Evolutionary conservation across 2,888 invertebrate species (phyloP).

Genomic region (Parnassius apollo): DNA sequence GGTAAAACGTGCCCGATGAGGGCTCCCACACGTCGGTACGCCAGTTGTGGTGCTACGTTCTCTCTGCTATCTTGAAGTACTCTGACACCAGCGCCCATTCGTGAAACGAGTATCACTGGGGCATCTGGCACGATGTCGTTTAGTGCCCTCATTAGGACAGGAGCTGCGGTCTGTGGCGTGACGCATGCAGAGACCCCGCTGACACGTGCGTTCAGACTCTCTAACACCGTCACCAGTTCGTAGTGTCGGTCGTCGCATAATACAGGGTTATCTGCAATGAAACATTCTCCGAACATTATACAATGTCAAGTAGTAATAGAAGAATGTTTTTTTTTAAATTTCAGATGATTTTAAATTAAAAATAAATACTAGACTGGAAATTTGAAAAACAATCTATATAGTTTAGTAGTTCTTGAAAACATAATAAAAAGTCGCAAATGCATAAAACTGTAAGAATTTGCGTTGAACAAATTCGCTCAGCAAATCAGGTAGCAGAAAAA

Average conservation of each 20-base stretch:
- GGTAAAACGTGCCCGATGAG: constrained; percentile 64
- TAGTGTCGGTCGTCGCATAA: constrained; percentile 87
- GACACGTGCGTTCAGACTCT: constrained; percentile 86
- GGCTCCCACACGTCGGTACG: constrained; percentile 63
- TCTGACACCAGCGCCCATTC: constrained; percentile 43
- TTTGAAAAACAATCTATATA: too few species aligned
- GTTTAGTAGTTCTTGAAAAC: neutral
- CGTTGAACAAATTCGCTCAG: neutral
- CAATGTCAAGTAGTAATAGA: neutral
- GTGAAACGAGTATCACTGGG: constrained; percentile 59
- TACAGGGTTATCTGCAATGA: constrained; percentile 88
- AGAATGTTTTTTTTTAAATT: constrained; percentile 21
- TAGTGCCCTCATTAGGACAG: constrained; percentile 59
- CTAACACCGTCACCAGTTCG: constrained; percentile 85
- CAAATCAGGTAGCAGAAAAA: neutral
- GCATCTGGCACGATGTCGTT: constrained; percentile 59
- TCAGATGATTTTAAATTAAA: too few species aligned
- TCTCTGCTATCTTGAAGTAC: constrained; percentile 37
- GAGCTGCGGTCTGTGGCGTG: constrained; percentile 53
- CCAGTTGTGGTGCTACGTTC: constrained; percentile 46
- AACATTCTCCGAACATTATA: constrained; percentile 22
- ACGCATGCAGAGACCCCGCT: constrained; percentile 84
- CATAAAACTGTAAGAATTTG: neutral
- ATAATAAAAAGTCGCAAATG: neutral
- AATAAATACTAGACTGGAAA: too few species aligned